Evolutionary conservation across 1,140 invertebrate genomes (phyloP), one percentile per base, ranked within the genome.

Genomic region (Achroia grisella): DNA sequence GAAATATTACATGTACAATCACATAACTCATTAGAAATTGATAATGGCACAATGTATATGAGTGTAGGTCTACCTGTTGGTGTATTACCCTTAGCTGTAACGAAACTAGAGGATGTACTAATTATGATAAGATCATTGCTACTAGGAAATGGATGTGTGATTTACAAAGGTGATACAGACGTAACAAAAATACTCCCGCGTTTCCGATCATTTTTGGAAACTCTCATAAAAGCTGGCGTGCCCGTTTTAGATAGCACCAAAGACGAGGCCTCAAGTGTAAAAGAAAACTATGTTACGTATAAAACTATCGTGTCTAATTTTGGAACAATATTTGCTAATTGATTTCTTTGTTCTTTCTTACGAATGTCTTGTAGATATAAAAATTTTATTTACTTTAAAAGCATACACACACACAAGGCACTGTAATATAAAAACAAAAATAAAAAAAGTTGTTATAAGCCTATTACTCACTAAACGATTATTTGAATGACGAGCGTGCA

Each of bases 271-370:
- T 31, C 28, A 14, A 31, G 14, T 10, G 32, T 1, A 30, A 12
- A 13, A 11, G 31, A 12, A 13, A 10, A 9, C 9, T 9, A n/a
- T 8, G 4, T 5, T 30, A 40, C 8, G 13, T 10, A 15, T 28
- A 44, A 44, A 37, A 23, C 36, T 14, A 27, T 44, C 28, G 1
- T 13, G 8, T 28, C 42, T 2, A 36, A 44, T 8, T 44, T 44
- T 10, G 42, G 42, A 5, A 44, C 42, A 11, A 44, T 44, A 29
- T 44, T 44, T 27, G 42, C 42, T 8, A 44, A 44, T 30, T 44
- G 36, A 10, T 42, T 23, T 23, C 2, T 11, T n/a, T 4, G 9
- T 4, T 31, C 9, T 4, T 32, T 32, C 11, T 4, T 32, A 32
- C 10, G 10, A 29, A 10, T n/a, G n/a, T n/a, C n/a, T 29, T 29